Evolutionary conservation across 1,140 invertebrate species (phyloP), one percentile per base, ranked within the genome.

Genomic region (Micrasema minimum): DNA sequence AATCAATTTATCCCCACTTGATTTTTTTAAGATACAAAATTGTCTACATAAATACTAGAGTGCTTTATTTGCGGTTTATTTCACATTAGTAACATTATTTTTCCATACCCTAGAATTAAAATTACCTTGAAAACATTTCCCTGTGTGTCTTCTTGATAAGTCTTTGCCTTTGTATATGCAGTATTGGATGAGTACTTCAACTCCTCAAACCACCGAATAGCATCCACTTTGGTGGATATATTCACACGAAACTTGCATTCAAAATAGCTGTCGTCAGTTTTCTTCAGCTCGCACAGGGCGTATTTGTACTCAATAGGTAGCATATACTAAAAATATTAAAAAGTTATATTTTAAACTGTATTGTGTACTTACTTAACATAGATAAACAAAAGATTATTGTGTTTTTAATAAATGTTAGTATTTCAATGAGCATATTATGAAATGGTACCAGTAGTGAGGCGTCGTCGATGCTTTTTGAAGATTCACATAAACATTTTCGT

Each of bases 111-210:
- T n/a, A n/a, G n/a, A n/a, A n/a, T n/a, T n/a, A n/a, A n/a, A n/a
- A n/a, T n/a, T 31, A 64, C 59, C 59, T 64, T 64, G 26, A 64
- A 64, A 26, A 64, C 59, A 64, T 64, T 64, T 10, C 59, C 59
- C 45, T 64, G 59, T 16, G 59, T 64, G 16, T 64, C 41, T 45
- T 46, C 59, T 9, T 22, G 59, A 22, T 26, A 64, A 16, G 59
- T 64, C 23, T 64, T 64, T 23, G 59, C 59, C 14, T 64, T 64
- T 14, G 43, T 45, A 23, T 46, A 64, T n/a, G 59, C 18, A 12
- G 43, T 64, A 23, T 64, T 64, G 43, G 59, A 64, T 7, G 59
- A 64, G 11, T 14, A 64, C 12, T 64, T 64, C 10, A 64, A 64
- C 22, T 64, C 59, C 11, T 64, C 59, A 46, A 64, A 64, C 59